Base-by-base conservation (phyloP, 2,888 invertebrate species). In the Acanthococcus lagerstroemiae region DNA sequence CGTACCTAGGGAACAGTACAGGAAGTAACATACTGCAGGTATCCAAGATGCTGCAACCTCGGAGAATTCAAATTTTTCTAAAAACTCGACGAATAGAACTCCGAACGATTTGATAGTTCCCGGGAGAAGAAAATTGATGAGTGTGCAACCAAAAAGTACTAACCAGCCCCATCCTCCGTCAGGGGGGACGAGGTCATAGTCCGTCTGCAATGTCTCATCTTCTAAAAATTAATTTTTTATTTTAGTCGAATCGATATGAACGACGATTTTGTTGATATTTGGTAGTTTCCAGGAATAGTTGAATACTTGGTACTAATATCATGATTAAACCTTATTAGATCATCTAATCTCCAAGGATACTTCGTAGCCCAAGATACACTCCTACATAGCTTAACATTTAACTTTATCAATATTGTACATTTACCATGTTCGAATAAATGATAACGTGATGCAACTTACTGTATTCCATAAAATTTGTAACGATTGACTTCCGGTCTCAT, bases 51-150 rank as follows among this genome's bases (percentile, higher is more conserved):
- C 88, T 7, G 84, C 82, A 0, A 87, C 81, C 0, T 86, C 82
- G 2, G 86, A 82, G 0, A 88, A 82, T 4, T 88, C 75, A 74
- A 90, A 91, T 21, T 86, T 87, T 71, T 88, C 86, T 68, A 87
- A 79, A 76, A 91, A 89, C 74, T 90, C 90, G 45, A 89, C 84
- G 73, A 90, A 84, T 0, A 92, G 78, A 0, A 92, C 90, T 15
- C 92, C 91, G 73, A 91, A 91, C 3, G 90, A 90, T 76, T 91
- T 91, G 55, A 91, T 86, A 0, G 88, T 90, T 45, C 91, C 91
- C 4, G 91, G 90, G 44, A 91, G 87, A 22, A 91, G 79, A 71
- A 91, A 84, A 74, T 91, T 90, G 65, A 91, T 90, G 73, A 90
- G 76, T 65, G 90, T 88, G 3, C 90, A 56, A 0, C 88, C 89